Evolutionary conservation across 2,113 vertebrate species (phyloP).

Genomic region (Tachysurus vachellii): DNA sequence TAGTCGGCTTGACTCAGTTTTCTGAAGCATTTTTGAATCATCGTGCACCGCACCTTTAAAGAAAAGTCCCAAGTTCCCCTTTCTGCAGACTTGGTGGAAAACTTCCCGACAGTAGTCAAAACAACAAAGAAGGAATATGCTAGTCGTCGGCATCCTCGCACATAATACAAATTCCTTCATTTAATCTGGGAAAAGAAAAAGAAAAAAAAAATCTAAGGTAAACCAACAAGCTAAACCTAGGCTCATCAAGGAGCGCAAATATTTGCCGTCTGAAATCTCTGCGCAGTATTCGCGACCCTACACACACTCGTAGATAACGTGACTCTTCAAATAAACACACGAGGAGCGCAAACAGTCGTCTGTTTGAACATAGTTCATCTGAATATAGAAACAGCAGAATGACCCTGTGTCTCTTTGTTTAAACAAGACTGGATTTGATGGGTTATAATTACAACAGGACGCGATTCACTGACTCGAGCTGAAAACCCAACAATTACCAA

Average conservation of each 20-base stretch:
- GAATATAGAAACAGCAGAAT: constrained; percentile 33
- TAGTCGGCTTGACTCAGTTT: too few relatives aligned
- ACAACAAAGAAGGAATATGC: background rate
- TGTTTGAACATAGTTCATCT: constrained; percentile 38
- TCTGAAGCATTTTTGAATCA: too few relatives aligned
- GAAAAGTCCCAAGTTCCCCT: background rate
- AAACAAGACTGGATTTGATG: constrained; percentile 60
- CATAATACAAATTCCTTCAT: background rate
- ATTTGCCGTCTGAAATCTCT: constrained; percentile 16
- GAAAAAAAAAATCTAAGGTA: background rate
- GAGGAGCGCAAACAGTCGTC: constrained; percentile 22
- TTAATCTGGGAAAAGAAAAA: background rate
- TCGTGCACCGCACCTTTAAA: too few relatives aligned
- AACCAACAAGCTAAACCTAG: background rate
- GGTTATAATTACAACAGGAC: constrained; percentile 48
- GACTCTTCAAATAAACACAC: constrained; percentile 26
- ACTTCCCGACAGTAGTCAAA: background rate
- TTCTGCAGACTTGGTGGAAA: background rate
- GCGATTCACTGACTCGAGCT: constrained; percentile 34
- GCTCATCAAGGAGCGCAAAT: constrained; percentile 22
- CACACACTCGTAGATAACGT: background rate
- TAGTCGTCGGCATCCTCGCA: background rate
- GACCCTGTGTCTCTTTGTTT: constrained; percentile 27
- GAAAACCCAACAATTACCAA: constrained; percentile 55
- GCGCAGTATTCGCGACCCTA: background rate